Evolutionary conservation across 2,888 invertebrate species (phyloP).

Genomic region (Epinotia demarniana): DNA sequence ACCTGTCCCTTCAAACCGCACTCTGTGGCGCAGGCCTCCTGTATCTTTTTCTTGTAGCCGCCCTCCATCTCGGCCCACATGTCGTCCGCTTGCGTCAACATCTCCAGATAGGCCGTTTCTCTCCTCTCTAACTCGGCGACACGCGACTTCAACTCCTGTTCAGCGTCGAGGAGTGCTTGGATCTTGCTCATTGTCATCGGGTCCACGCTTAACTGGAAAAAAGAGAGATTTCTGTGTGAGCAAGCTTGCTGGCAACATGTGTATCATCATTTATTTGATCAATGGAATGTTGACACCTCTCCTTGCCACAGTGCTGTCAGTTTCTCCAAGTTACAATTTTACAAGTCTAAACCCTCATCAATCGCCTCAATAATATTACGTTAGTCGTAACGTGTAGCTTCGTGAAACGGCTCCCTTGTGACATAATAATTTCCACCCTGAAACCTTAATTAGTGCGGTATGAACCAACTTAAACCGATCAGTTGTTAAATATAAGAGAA

Average conservation of each 20-base stretch:
- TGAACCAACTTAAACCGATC: too few relatives aligned
- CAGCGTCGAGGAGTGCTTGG: conserved; percentile 76
- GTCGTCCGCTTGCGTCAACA: conserved; percentile 89
- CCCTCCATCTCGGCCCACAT: conserved; percentile 89
- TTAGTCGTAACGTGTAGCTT: too few relatives aligned
- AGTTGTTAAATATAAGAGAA: too few relatives aligned
- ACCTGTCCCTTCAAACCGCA: conserved; percentile 82
- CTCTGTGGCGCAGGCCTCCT: conserved; percentile 78
- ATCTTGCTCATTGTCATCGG: conserved; percentile 60
- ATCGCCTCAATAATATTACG: too few relatives aligned
- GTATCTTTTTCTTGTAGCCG: conserved; percentile 85
- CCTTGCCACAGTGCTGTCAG: too few relatives aligned
- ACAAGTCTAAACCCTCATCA: too few relatives aligned
- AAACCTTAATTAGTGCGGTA: too few relatives aligned
- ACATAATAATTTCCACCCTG: too few relatives aligned
- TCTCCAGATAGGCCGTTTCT: conserved; percentile 88
- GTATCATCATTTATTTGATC: too few relatives aligned
- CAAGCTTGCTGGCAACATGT: not conserved
- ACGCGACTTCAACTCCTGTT: conserved; percentile 85
- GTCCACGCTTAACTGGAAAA: conserved; percentile 65
- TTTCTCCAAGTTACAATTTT: too few relatives aligned
- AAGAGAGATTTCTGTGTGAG: not conserved
- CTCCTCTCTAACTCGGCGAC: conserved; percentile 86
- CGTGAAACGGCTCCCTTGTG: too few relatives aligned
- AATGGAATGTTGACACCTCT: too few relatives aligned